phyloP scores from a whole-genome alignment of 1,140 invertebrate species.

The Cydia strobilella region DNA sequence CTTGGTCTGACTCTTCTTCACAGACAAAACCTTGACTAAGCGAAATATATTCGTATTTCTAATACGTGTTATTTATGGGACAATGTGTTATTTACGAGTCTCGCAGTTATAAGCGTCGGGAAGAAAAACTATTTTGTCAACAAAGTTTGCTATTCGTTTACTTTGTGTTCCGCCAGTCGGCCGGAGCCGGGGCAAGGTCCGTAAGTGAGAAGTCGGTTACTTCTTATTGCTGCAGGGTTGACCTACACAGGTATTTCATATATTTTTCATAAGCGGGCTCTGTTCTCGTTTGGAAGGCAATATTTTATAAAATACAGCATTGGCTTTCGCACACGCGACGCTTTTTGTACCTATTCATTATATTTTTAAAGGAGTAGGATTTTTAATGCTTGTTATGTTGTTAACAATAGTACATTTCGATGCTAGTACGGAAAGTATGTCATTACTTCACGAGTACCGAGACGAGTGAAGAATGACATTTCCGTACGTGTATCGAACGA shows the following conservation, averaged over 20 bases:
- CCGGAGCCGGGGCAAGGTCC: constrained; percentile 25
- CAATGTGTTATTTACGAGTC: constrained; percentile 40
- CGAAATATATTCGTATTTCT: constrained; percentile 12
- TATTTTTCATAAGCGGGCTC: constrained; percentile 7
- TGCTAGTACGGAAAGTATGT: too few relatives aligned
- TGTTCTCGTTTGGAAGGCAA: background rate
- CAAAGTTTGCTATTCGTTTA: constrained; percentile 37
- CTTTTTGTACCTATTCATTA: background rate
- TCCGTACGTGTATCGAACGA: too few relatives aligned
- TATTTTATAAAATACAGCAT: constrained; percentile 5
- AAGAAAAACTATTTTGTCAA: constrained; percentile 42
- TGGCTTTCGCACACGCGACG: background rate
- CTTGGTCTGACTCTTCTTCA: too few relatives aligned
- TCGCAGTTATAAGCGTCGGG: constrained; percentile 42
- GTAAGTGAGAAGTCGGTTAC: constrained; percentile 33
- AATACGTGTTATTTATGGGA: constrained; percentile 24
- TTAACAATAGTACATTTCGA: too few relatives aligned
- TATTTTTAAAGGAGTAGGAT: background rate
- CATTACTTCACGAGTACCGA: too few relatives aligned
- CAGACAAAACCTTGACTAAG: background rate
- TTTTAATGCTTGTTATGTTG: background rate
- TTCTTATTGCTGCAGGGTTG: constrained; percentile 17
- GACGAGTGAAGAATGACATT: too few relatives aligned
- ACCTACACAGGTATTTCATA: background rate
- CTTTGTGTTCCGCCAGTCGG: constrained; percentile 34